Conservation (phyloP, 2,888 invertebrate genomes). For the Melinaea marsaeus region DNA sequence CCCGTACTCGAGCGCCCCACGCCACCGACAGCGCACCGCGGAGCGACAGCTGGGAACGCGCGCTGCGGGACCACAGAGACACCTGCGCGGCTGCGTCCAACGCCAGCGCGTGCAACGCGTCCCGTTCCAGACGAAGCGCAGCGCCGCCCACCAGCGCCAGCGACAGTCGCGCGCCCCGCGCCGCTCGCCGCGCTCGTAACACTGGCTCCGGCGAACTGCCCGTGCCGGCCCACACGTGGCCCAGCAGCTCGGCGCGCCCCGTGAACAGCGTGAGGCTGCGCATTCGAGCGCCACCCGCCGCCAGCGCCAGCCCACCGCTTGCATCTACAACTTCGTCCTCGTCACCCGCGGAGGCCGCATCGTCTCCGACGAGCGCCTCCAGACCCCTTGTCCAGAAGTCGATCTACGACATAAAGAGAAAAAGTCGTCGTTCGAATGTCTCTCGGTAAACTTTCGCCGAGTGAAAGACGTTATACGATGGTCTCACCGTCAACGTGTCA, state of each 20-base stretch:
- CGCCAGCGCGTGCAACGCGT: slow-evolving; percentile 32
- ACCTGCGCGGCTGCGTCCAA: slow-evolving; percentile 41
- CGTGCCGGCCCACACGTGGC: slow-evolving; percentile 62
- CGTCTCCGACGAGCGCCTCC: slow-evolving; percentile 39
- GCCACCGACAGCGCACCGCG: slow-evolving; percentile 32
- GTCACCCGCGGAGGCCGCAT: slow-evolving; percentile 28
- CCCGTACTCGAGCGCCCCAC: slow-evolving; percentile 30
- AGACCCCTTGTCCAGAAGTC: slow-evolving; percentile 51
- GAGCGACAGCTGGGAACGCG: slow-evolving; percentile 35
- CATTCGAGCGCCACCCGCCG: slow-evolving; percentile 48
- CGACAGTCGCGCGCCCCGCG: slow-evolving; percentile 21
- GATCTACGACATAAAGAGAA: slow-evolving; percentile 32
- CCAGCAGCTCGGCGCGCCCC: slow-evolving; percentile 57
- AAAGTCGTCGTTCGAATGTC: not conserved
- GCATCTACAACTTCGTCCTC: slow-evolving; percentile 35
- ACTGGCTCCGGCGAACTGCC: slow-evolving; percentile 51
- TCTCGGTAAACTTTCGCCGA: not conserved
- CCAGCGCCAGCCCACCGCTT: slow-evolving; percentile 46
- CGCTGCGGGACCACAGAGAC: slow-evolving; percentile 45
- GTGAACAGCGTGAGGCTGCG: slow-evolving; percentile 40
- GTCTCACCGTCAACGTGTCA: slow-evolving; percentile 24
- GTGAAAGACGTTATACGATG: not conserved
- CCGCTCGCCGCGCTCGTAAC: slow-evolving; percentile 45
- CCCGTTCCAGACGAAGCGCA: slow-evolving; percentile 28
- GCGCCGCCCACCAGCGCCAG: slow-evolving; percentile 34